phyloP scores from a whole-genome alignment of 2,888 invertebrate species.

The Amblyjoppa fuscipennis region DNA sequence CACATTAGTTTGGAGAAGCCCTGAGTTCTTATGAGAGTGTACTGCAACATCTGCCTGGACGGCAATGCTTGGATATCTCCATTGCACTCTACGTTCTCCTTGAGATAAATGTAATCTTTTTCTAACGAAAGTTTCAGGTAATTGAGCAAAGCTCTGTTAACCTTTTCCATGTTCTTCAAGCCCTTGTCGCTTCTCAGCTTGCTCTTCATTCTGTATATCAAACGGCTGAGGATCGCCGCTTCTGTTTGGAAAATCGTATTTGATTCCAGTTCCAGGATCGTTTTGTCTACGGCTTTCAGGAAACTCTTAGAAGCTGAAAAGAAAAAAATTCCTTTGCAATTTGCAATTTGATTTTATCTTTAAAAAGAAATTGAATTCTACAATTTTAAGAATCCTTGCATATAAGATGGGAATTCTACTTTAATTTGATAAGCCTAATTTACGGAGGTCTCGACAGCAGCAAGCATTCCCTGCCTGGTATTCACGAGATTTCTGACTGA shows the following conservation, averaged over 20 bases:
- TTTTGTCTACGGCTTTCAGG: conserved; percentile 66
- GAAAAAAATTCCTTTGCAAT: background rate
- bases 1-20: conserved; percentile 87
- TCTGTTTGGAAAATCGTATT: conserved; percentile 87
- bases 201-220: conserved; percentile 87
- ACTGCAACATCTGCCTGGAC: conserved; percentile 88
- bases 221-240: conserved; percentile 87
- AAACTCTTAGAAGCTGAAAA: conserved; percentile 74
- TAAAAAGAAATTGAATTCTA: conserved; percentile 15
- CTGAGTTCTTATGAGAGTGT: conserved; percentile 86
- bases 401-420: too few species aligned
- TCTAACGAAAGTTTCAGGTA: conserved; percentile 86
- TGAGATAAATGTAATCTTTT: conserved; percentile 83
- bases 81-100: conserved; percentile 73
- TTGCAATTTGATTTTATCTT: conserved; percentile 14
- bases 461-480: too few species aligned
- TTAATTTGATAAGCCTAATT: too few species aligned
- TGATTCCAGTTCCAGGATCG: conserved; percentile 74
- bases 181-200: conserved; percentile 88
- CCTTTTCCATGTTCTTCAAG: conserved; percentile 86
- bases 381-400: too few species aligned
- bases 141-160: conserved; percentile 86
- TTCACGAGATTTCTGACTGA: too few species aligned
- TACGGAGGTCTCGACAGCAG: too few species aligned
- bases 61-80: conserved; percentile 85